Evolutionary conservation across 2,113 vertebrate species (phyloP).

Genomic region (Irena cyanogastra): DNA sequence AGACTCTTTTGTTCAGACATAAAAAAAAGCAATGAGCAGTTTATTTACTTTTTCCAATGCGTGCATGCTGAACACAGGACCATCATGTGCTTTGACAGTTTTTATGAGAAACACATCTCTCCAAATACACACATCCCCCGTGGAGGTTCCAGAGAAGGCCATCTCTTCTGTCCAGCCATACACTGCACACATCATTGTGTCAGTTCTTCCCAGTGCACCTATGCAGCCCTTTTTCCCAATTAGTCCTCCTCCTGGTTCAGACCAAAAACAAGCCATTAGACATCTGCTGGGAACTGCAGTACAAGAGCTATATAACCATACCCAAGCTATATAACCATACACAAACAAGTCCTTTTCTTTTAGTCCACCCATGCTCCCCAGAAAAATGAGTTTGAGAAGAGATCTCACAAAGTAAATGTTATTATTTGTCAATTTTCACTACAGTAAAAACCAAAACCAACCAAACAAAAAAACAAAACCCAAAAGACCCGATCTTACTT

Average conservation of each 20-base stretch:
- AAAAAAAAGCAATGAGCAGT: background rate
- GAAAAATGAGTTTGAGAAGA: background rate
- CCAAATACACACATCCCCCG: slow-evolving; percentile 96
- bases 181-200: slow-evolving; percentile 97
- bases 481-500: background rate
- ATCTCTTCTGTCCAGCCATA: slow-evolving; percentile 98
- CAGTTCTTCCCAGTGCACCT: slow-evolving; percentile 81
- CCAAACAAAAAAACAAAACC: background rate
- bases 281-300: background rate
- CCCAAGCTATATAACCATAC: background rate
- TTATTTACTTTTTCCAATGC: slow-evolving; percentile 91
- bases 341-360: background rate
- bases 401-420: background rate
- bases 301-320: background rate
- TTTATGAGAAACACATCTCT: slow-evolving; percentile 95
- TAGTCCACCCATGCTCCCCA: background rate
- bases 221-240: slow-evolving; percentile 91
- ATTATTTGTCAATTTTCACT: background rate
- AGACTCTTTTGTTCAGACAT: background rate
- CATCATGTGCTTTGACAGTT: slow-evolving; percentile 96
- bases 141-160: slow-evolving; percentile 93
- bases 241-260: slow-evolving; percentile 86
- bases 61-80: slow-evolving; percentile 97
- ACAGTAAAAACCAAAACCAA: background rate
- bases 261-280: background rate